Evolutionary conservation across 2,797 vertebrate genomes (phyloP).

Genomic region (Botia almorhae): DNA sequence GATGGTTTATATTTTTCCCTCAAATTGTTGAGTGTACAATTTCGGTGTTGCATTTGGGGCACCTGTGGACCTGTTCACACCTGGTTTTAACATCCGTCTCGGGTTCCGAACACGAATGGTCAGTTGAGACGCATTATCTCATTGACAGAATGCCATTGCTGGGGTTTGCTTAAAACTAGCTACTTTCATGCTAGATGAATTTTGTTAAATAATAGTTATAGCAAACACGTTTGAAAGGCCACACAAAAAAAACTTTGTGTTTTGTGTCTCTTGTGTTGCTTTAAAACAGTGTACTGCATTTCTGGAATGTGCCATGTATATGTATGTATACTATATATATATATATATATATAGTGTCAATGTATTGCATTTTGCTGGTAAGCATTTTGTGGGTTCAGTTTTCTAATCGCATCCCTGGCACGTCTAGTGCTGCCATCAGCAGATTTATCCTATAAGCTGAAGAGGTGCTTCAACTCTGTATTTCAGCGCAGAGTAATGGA

Average conservation of each 20-base stretch:
- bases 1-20: neutral
- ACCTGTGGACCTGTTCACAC: slow-evolving; percentile 1
- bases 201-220: neutral
- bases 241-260: neutral
- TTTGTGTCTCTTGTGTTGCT: neutral
- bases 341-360: neutral
- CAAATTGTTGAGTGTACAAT: neutral
- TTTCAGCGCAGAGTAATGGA: slow-evolving; percentile 2
- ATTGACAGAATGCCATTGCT: neutral
- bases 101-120: no score
- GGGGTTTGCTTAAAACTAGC: no score
- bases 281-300: neutral
- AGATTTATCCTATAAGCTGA: neutral
- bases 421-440: slow-evolving; percentile 10
- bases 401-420: slow-evolving; percentile 11
- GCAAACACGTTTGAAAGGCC: neutral
- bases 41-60: neutral
- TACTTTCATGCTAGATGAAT: neutral
- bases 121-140: neutral
- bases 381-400: slow-evolving; percentile 11
- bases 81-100: neutral
- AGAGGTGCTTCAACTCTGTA: neutral
- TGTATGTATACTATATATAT: neutral
- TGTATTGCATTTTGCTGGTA: slow-evolving; percentile 3
- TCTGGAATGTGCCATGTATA: neutral